phyloP scores from a whole-genome alignment of 2,113 vertebrate species.

The Triplophysa siluroides region DNA sequence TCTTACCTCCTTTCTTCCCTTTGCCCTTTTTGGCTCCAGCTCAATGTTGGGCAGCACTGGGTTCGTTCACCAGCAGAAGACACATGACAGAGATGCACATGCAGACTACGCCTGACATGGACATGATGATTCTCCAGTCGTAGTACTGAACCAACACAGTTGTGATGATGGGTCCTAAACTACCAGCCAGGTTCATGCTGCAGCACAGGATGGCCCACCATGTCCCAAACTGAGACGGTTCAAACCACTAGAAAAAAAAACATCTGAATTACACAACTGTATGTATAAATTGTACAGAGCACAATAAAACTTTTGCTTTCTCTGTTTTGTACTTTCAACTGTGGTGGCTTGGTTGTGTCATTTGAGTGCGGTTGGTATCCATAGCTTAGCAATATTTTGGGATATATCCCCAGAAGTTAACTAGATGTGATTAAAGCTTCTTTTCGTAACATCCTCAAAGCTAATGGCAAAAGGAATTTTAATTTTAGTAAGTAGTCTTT shows the following conservation, averaged over 20 bases:
- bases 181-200: conserved; percentile 97
- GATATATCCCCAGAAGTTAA: too few relatives aligned
- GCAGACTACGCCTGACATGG: conserved; percentile 84
- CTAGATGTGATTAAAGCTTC: too few relatives aligned
- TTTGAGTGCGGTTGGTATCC: too few relatives aligned
- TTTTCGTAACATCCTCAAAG: too few relatives aligned
- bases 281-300: not conserved
- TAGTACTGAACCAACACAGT: conserved; percentile 86
- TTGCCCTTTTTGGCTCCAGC: conserved; percentile 78
- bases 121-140: conserved; percentile 87
- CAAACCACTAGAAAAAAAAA: conserved; percentile 84
- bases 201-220: conserved; percentile 96
- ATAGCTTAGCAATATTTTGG: too few relatives aligned
- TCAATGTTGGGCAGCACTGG: conserved; percentile 84
- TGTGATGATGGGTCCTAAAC: conserved; percentile 88
- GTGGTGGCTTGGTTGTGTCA: too few relatives aligned
- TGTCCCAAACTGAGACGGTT: conserved; percentile 96
- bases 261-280: not conserved
- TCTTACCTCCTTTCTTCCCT: conserved; percentile 73
- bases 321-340: too few relatives aligned
- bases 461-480: too few relatives aligned
- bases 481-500: too few relatives aligned
- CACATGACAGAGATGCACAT: conserved; percentile 82
- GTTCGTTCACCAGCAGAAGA: conserved; percentile 87
- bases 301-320: too few relatives aligned